These are phyloP conservation scores for Lepetodrilus schrolli DNA, from an alignment of 2,888 invertebrate species.

Conservation along the genomic window DNA sequence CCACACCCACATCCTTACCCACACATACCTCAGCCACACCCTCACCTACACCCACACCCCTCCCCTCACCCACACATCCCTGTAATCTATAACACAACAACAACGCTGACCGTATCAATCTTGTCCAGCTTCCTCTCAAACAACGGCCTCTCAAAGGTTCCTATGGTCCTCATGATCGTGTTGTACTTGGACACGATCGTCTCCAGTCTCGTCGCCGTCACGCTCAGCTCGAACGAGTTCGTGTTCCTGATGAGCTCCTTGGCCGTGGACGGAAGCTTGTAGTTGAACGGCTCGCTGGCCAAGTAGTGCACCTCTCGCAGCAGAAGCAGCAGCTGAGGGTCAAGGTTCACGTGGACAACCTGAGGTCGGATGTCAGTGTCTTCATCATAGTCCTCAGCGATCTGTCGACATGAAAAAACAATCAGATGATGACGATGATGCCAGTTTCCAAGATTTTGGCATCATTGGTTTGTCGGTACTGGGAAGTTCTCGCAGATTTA, in stretches of 20 bases:
- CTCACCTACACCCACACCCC: too few species aligned
- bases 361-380: constrained; percentile 70
- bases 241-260: constrained; percentile 71
- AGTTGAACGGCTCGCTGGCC: constrained; percentile 69
- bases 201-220: constrained; percentile 71
- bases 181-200: constrained; percentile 75
- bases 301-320: constrained; percentile 73
- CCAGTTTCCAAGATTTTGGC: too few species aligned
- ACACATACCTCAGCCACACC: not conserved
- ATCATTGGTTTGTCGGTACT: too few species aligned
- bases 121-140: constrained; percentile 73
- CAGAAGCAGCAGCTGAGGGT: constrained; percentile 71
- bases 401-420: too few species aligned
- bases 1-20: not conserved
- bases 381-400: constrained; percentile 73
- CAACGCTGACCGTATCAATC: constrained; percentile 70
- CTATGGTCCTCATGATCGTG: constrained; percentile 72
- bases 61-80: not conserved
- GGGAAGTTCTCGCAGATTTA: too few species aligned
- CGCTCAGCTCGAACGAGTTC: constrained; percentile 66
- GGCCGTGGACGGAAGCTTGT: constrained; percentile 65
- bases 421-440: too few species aligned
- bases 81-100: not conserved
- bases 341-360: constrained; percentile 73
- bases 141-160: constrained; percentile 72